Conservation (phyloP, 2,113 vertebrate species). For the Pterocles burchelli region DNA sequence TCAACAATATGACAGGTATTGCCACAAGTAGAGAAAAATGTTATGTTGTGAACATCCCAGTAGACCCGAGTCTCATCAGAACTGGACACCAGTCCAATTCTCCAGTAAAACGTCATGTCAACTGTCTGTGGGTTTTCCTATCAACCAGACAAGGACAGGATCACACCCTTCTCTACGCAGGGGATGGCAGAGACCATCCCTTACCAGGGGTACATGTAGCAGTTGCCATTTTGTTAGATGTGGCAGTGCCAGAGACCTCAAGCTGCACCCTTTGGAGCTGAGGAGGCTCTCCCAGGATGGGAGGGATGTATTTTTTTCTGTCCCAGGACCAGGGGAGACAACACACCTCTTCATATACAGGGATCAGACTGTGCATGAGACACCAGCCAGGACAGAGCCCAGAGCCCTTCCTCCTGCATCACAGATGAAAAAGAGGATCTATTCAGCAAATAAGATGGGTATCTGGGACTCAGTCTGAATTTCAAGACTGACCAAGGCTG, state of each 20-base stretch:
- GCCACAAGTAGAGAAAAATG: background rate
- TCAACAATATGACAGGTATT: background rate
- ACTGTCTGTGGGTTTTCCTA: background rate
- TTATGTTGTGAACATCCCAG: background rate
- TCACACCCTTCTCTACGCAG: background rate
- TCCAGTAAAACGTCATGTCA: background rate
- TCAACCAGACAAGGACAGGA: background rate
- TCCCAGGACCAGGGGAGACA: background rate
- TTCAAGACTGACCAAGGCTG: background rate
- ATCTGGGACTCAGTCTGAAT: background rate
- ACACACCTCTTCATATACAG: fast-evolving
- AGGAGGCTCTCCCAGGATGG: background rate
- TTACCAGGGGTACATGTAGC: background rate
- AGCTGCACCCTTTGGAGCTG: background rate
- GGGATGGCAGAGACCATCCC: background rate
- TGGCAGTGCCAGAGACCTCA: background rate
- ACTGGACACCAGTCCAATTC: background rate
- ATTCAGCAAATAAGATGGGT: background rate
- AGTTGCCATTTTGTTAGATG: background rate
- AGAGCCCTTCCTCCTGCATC: background rate
- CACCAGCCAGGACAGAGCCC: background rate
- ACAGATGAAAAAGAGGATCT: background rate
- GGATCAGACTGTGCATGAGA: background rate
- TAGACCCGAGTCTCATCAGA: background rate
- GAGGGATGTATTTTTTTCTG: background rate